Evolutionary conservation across 2,797 vertebrate genomes (phyloP).

Genomic region (Thalassophryne amazonica): DNA sequence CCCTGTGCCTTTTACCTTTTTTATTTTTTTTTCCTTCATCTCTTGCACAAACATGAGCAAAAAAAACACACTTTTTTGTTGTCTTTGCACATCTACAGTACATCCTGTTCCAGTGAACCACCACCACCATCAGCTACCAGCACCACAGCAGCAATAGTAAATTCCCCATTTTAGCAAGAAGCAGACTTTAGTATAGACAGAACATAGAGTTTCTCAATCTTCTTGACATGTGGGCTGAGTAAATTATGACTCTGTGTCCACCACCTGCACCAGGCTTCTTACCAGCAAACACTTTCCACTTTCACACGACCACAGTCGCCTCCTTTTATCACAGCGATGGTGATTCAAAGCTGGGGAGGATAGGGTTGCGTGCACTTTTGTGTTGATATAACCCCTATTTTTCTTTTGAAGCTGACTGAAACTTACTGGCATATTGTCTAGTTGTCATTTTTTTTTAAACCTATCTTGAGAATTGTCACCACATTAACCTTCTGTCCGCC

Average conservation of each 20-base stretch:
- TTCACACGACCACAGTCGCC: too few relatives aligned
- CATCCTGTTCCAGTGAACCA: conserved; percentile 62
- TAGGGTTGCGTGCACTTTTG: too few relatives aligned
- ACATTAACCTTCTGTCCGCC: too few relatives aligned
- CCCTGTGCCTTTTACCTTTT: background rate
- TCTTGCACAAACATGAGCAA: conserved; percentile 58
- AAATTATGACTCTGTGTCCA: background rate
- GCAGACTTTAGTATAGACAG: conserved; percentile 20
- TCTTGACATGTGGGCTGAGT: background rate
- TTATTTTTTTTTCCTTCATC: conserved; percentile 33
- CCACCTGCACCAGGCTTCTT: background rate
- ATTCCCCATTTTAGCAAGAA: conserved; percentile 13
- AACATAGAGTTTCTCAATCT: background rate
- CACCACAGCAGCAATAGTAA: conserved; percentile 13
- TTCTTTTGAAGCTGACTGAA: too few relatives aligned
- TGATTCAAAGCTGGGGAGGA: too few relatives aligned
- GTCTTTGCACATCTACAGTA: conserved; percentile 59
- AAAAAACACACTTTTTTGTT: conserved; percentile 23
- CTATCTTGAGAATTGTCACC: too few relatives aligned
- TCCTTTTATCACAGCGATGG: too few relatives aligned
- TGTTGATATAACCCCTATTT: too few relatives aligned
- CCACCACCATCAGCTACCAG: background rate
- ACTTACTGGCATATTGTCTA: too few relatives aligned
- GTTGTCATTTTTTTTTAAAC: too few relatives aligned
- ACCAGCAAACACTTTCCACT: too few relatives aligned